These are phyloP conservation scores for Lathamus discolor DNA, from an alignment of 2,113 vertebrate genomes.

Conservation along the genomic window DNA sequence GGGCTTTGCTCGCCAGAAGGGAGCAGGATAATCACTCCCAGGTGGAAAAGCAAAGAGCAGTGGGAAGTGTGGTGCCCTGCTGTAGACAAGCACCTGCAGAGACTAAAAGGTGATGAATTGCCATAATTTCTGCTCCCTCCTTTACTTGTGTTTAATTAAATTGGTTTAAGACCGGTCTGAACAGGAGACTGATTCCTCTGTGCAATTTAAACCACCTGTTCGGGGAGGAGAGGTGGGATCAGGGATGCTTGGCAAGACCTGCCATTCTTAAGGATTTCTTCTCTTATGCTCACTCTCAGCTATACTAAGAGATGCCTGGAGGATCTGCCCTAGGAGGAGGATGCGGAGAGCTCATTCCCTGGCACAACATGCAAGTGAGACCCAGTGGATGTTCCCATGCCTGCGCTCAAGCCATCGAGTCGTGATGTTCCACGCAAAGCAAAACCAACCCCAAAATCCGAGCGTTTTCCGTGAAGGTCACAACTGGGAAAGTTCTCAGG, in stretches of 20 bases:
- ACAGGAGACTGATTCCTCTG: not conserved
- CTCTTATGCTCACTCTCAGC: not conserved
- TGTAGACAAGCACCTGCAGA: not conserved
- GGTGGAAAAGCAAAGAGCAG: not conserved
- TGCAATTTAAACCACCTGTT: not conserved
- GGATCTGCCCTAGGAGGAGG: not conserved
- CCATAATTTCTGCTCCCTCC: not conserved
- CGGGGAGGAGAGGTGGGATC: not conserved
- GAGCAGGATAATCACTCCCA: not conserved
- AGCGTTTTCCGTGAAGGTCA: not conserved
- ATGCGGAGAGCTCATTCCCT: not conserved
- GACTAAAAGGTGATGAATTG: slow-evolving; percentile 2
- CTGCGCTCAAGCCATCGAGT: not conserved
- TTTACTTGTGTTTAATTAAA: not conserved
- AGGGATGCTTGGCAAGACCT: not conserved
- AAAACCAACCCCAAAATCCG: accelerated
- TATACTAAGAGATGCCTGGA: not conserved
- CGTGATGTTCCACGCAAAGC: accelerated
- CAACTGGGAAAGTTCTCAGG: not conserved
- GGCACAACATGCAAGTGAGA: accelerated
- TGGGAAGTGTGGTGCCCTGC: not conserved
- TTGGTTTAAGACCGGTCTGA: not conserved
- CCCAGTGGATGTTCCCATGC: accelerated
- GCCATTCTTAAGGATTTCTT: not conserved
- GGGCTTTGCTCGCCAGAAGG: not conserved